Percentiles rank a stretch among this genome's conserved stretches.
These are phyloP conservation scores for Gouania willdenowi DNA, from an alignment of 2,797 vertebrate genomes.

Conservation along the genomic window DNA sequence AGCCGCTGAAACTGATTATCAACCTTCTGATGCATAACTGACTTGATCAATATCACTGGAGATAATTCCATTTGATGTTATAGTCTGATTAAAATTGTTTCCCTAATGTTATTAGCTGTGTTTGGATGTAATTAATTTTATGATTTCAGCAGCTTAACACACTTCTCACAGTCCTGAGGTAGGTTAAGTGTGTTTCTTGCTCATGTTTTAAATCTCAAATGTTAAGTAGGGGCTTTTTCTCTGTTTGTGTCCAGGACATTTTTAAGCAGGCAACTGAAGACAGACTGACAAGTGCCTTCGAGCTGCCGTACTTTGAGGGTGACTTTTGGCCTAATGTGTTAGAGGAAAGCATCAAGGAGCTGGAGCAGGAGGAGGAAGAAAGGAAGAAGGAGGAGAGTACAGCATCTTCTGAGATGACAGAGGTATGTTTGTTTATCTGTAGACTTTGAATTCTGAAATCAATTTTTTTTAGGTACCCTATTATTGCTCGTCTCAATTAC, in stretches of 20 bases:
- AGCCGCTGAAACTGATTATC: too few relatives aligned
- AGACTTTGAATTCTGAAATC: too few relatives aligned
- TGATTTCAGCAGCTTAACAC: too few relatives aligned
- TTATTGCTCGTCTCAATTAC: constrained; percentile 34
- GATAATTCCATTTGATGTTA: too few relatives aligned
- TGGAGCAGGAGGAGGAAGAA: constrained; percentile 98
- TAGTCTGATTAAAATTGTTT: too few relatives aligned
- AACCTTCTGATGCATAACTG: too few relatives aligned
- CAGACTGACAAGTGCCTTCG: constrained; percentile 92
- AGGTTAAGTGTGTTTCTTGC: too few relatives aligned
- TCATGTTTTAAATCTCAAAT: not conserved
- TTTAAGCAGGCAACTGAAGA: constrained; percentile 99
- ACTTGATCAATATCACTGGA: too few relatives aligned
- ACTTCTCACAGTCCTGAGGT: too few relatives aligned
- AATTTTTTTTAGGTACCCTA: constrained; percentile 20
- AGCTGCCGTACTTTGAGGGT: constrained; percentile 97
- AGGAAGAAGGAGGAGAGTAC: constrained; percentile 97
- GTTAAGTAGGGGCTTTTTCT: constrained; percentile 9
- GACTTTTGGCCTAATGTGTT: constrained; percentile 99
- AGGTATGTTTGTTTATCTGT: constrained; percentile 71
- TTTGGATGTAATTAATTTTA: too few relatives aligned
- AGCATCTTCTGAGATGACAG: constrained; percentile 86
- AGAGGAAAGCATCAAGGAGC: constrained; percentile 97
- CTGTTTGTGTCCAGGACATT: constrained; percentile 82
- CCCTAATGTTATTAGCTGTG: too few relatives aligned